Conservation (phyloP, 2,113 vertebrate genomes). For the Poecile atricapillus region DNA sequence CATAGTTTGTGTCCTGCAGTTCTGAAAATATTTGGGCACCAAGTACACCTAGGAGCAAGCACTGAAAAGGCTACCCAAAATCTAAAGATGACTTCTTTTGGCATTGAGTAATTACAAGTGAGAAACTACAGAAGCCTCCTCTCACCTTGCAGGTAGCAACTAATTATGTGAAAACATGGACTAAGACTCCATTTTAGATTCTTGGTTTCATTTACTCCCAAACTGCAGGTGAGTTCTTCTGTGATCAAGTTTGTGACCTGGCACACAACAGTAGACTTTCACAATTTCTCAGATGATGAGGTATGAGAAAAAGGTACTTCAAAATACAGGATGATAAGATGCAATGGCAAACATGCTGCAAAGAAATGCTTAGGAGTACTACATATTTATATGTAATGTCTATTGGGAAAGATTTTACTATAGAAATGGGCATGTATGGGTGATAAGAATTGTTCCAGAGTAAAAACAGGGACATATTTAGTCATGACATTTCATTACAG, state of each 20-base stretch:
- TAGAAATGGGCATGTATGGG: not conserved
- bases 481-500: not conserved
- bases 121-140: not conserved
- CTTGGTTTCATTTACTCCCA: not conserved
- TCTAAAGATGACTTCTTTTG: not conserved
- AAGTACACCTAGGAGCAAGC: not conserved
- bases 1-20: not conserved
- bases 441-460: not conserved
- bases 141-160: not conserved
- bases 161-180: not conserved
- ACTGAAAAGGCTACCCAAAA: not conserved
- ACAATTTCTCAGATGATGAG: not conserved
- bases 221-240: not conserved
- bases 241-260: not conserved
- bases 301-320: not conserved
- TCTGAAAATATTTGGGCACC: not conserved
- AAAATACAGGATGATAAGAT: not conserved
- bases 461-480: not conserved
- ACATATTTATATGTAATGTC: not conserved
- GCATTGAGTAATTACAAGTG: not conserved
- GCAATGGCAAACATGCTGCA: not conserved
- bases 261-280: not conserved
- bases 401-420: not conserved
- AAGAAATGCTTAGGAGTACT: not conserved
- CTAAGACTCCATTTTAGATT: not conserved